Conservation (phyloP, 2,113 vertebrate genomes). For the Tretioscincus oriximinensis region DNA sequence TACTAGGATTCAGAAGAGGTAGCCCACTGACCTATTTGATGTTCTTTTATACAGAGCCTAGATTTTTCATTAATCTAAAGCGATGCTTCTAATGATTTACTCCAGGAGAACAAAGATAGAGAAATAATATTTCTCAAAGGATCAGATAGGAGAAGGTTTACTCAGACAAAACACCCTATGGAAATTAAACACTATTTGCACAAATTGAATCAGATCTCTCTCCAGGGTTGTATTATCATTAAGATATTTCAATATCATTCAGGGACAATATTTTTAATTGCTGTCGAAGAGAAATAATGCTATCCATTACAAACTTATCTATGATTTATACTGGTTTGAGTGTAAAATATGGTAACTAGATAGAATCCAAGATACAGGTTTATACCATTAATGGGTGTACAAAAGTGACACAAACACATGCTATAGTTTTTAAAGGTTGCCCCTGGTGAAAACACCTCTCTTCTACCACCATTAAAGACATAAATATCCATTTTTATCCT, state of each 20-base stretch:
- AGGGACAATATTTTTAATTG: slow-evolving; percentile 14
- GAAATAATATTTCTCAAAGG: not conserved
- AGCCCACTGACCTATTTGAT: not conserved
- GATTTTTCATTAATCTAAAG: slow-evolving; percentile 16
- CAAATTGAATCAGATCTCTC: not conserved
- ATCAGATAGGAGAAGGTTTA: slow-evolving; percentile 1
- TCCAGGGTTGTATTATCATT: not conserved
- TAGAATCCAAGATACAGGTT: no score
- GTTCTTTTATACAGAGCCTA: not conserved
- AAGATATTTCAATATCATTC: not conserved
- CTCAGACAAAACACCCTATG: not conserved
- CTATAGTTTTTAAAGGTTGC: no score
- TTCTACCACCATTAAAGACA: no score
- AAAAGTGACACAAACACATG: no score
- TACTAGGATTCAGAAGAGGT: not conserved
- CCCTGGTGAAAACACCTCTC: no score
- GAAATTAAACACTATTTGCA: not conserved
- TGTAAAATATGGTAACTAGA: no score
- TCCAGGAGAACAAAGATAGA: not conserved
- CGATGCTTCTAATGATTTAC: not conserved
- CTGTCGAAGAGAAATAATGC: not conserved
- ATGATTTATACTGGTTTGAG: not conserved
- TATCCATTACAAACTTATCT: not conserved
- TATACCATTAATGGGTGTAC: no score
- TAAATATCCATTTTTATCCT: no score